These are phyloP conservation scores for Hippolais icterina DNA, from an alignment of 2,113 vertebrate genomes.

Conservation along the genomic window DNA sequence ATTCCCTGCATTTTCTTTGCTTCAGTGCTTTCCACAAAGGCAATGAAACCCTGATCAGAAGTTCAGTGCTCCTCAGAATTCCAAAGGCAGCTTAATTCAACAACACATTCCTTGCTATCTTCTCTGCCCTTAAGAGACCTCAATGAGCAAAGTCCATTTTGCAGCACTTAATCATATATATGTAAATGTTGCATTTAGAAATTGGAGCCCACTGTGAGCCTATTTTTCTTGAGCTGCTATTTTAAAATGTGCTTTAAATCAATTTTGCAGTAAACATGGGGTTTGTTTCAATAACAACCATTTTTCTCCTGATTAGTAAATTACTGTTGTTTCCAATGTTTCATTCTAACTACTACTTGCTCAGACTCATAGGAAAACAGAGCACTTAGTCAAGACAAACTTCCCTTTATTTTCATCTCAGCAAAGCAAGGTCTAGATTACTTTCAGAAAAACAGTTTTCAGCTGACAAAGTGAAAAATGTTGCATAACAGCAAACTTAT, in stretches of 20 bases:
- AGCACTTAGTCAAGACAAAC: slow-evolving; percentile 58
- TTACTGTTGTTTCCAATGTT: slow-evolving; percentile 40
- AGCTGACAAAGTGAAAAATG: slow-evolving; percentile 71
- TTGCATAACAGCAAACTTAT: slow-evolving; percentile 40
- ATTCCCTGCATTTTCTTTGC: background rate
- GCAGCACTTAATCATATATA: slow-evolving; percentile 2
- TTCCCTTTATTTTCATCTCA: slow-evolving; percentile 61
- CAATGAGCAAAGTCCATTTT: background rate
- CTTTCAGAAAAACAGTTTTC: slow-evolving; percentile 53
- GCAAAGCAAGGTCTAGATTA: slow-evolving; percentile 45
- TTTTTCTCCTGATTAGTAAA: slow-evolving; percentile 65
- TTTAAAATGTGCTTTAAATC: slow-evolving; percentile 28
- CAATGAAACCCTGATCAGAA: background rate
- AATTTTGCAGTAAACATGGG: slow-evolving; percentile 31
- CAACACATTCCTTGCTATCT: background rate
- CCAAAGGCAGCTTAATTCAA: background rate
- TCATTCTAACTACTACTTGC: slow-evolving; percentile 45
- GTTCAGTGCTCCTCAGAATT: background rate
- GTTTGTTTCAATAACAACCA: slow-evolving; percentile 23
- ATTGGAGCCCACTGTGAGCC: background rate
- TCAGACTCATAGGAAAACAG: slow-evolving; percentile 39
- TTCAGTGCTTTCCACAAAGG: background rate
- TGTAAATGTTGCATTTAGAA: slow-evolving; percentile 43
- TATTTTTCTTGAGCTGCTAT: slow-evolving; percentile 21
- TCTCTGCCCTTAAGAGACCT: background rate